phyloP scores from a whole-genome alignment of 2,797 vertebrate genomes.

The Sphenodon punctatus region DNA sequence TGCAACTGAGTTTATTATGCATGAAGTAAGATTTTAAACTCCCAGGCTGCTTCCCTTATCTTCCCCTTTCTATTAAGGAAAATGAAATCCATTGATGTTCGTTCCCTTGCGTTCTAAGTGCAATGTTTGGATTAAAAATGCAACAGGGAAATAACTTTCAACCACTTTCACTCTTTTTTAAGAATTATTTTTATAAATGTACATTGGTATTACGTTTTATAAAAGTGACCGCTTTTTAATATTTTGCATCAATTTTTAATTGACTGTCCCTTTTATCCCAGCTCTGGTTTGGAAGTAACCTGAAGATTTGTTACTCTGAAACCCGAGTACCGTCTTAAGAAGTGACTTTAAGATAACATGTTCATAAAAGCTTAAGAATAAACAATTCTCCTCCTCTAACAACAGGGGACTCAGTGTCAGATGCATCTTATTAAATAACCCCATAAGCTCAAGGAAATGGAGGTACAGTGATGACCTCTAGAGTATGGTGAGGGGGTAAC shows the following conservation, averaged over 20 bases:
- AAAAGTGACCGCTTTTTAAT: background rate
- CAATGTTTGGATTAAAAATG: conserved; percentile 21
- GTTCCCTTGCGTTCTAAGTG: background rate
- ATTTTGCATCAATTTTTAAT: background rate
- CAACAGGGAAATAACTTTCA: background rate
- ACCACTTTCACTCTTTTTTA: conserved; percentile 11
- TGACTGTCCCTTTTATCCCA: background rate
- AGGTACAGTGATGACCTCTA: background rate
- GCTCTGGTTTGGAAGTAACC: background rate
- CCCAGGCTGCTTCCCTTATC: background rate
- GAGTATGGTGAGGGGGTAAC: too few relatives aligned
- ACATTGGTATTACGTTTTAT: background rate
- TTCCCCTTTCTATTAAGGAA: background rate
- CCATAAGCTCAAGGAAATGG: background rate
- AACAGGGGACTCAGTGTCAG: background rate
- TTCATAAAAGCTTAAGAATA: background rate
- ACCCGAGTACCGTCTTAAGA: rapidly evolving
- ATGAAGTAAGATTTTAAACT: background rate
- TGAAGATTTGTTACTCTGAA: background rate
- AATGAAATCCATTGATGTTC: background rate
- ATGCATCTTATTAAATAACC: rapidly evolving
- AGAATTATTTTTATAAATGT: background rate
- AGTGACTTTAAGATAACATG: background rate
- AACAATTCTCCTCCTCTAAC: background rate
- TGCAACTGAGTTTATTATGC: background rate